Base-by-base conservation (phyloP, 2,113 vertebrate genomes). In the Orycteropus afer region DNA sequence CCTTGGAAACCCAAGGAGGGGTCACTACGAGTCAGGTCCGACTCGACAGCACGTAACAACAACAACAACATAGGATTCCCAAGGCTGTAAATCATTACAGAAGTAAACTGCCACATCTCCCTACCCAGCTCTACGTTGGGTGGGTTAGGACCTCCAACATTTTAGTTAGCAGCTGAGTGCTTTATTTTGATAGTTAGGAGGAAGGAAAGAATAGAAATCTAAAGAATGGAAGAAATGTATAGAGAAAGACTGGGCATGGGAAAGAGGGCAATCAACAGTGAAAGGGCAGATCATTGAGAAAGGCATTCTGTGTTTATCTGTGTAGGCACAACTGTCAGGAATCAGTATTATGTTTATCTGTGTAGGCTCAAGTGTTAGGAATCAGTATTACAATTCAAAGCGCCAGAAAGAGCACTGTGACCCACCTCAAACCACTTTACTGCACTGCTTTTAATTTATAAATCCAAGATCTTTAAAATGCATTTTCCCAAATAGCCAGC, bases 261-360 rank as follows among this genome's bases (percentile, higher is more conserved):
- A 25, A 63, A 79, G 40, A 77, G 40, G 34, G 57, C 86, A 93
- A 74, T 67, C 11, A 79, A 80, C 5, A 91, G 23, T n/a, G 49
- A 90, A 93, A 69, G 18, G 76, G 81, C 80, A 90, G 51, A 32
- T 65, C 74, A 71, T 61, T 42, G 27, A 88, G 45, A 57, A 92
- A 87, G 23, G 27, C 67, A 86, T 1, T 32, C 11, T 42, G 29
- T 49, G 86, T 91, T 42, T 67, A 76, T 63, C 59, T 57, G 9
- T 55, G 8, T n/a, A 67, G 15, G 32, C 29, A 8, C 49, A 57
- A 32, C 20, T 76, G 34, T 51, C 67, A 15, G 57, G 96, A 91
- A 86, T 59, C 47, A 76, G 17, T 23, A 82, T 82, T 37, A 96
- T 17, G 20, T 20, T 57, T 57, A 57, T 57, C 55, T 57, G 20